phyloP scores from a whole-genome alignment of 2,113 vertebrate species.

The Mesoclemmys tuberculata region DNA sequence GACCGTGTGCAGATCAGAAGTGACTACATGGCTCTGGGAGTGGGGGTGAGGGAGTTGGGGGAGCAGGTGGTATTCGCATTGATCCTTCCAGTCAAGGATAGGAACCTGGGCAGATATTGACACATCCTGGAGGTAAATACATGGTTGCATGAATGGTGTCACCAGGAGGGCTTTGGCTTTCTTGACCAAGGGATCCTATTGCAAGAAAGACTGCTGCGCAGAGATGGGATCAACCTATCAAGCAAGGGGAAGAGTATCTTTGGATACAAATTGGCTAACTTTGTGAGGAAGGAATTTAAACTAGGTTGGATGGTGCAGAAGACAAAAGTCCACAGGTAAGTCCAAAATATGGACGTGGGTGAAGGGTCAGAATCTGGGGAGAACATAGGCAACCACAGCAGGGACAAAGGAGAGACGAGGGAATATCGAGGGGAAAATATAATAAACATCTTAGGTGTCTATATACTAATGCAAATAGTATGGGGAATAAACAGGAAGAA shows the following conservation, averaged over 20 bases:
- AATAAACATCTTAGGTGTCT: not conserved
- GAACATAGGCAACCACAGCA: not conserved
- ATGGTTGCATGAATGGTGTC: not conserved
- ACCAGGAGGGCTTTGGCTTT: not conserved
- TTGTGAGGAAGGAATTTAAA: not conserved
- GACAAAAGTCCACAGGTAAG: not conserved
- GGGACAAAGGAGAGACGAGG: not conserved
- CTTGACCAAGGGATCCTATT: not conserved
- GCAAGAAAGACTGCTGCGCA: not conserved
- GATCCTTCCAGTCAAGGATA: not conserved
- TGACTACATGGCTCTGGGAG: not conserved
- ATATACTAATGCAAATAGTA: not conserved
- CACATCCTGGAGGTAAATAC: not conserved
- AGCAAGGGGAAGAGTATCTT: not conserved
- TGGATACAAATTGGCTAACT: not conserved
- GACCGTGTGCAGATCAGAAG: not conserved
- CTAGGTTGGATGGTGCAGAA: not conserved
- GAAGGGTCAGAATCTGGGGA: not conserved
- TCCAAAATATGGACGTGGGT: too few species aligned
- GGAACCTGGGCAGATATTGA: not conserved
- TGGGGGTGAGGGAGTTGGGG: not conserved
- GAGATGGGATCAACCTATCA: not conserved
- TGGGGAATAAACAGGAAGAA: not conserved
- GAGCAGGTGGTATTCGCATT: not conserved
- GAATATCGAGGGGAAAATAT: not conserved